These are phyloP conservation scores for Sinelater perroti DNA, from an alignment of 2,888 invertebrate genomes.

Conservation along the genomic window DNA sequence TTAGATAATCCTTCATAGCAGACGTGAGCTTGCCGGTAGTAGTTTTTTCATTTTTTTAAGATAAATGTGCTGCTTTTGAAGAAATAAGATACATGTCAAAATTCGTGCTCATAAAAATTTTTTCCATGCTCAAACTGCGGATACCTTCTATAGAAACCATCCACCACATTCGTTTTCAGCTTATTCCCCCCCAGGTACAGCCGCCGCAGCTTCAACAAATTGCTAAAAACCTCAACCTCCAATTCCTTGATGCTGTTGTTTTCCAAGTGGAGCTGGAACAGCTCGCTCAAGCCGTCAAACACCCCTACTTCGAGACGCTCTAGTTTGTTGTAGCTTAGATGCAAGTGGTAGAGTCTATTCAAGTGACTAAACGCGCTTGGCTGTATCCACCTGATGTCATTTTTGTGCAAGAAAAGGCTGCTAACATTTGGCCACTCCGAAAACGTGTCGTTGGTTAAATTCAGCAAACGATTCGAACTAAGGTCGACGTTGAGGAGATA, in stretches of 20 bases:
- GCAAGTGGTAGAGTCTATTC: background rate
- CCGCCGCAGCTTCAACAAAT: background rate
- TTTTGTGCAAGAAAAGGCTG: background rate
- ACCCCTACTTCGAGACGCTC: background rate
- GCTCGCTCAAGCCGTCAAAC: background rate
- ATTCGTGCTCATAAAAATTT: too few species aligned
- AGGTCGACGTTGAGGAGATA: background rate
- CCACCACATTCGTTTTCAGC: background rate
- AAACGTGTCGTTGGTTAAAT: background rate
- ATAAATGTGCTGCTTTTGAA: too few species aligned
- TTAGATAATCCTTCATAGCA: too few species aligned
- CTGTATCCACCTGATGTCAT: background rate
- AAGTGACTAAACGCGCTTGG: background rate
- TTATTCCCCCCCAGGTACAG: slow-evolving; percentile 3
- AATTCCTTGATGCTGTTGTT: background rate
- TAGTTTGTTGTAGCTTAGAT: background rate
- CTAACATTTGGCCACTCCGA: background rate
- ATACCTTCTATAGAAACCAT: background rate
- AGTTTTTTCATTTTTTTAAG: too few species aligned
- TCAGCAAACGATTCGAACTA: background rate
- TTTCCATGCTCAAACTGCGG: background rate
- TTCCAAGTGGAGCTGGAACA: slow-evolving; percentile 1
- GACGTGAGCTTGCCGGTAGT: too few species aligned
- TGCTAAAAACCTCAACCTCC: background rate
- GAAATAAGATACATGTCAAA: too few species aligned